phyloP scores from a whole-genome alignment of 1,140 invertebrate genomes.

The Luehdorfia chinensis region DNA sequence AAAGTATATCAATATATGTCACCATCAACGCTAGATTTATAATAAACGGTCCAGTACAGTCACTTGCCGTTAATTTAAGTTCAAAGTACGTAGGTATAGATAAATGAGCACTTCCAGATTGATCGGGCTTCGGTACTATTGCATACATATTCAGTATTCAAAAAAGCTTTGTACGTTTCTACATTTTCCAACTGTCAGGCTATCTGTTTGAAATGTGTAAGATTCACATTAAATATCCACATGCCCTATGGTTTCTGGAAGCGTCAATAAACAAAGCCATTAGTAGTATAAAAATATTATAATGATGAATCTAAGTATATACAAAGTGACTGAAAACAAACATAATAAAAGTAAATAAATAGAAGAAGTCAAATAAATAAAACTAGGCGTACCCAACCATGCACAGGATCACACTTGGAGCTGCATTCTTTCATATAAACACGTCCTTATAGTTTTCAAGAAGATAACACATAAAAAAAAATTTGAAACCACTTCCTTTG shows the following conservation, averaged over 20 bases:
- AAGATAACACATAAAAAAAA: slow-evolving; percentile 8
- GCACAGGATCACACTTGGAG: background rate
- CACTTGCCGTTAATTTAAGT: slow-evolving; percentile 21
- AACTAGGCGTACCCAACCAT: slow-evolving; percentile 6
- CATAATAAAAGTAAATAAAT: slow-evolving; percentile 7
- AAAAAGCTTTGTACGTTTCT: too few relatives aligned
- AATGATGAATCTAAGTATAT: slow-evolving; percentile 15
- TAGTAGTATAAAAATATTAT: slow-evolving; percentile 18
- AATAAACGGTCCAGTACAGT: slow-evolving; percentile 15
- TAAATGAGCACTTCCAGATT: background rate
- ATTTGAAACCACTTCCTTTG: slow-evolving; percentile 22
- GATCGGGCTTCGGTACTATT: too few relatives aligned
- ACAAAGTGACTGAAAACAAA: slow-evolving; percentile 12
- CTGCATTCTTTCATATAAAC: slow-evolving; percentile 7
- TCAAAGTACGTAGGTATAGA: background rate
- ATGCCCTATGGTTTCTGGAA: background rate
- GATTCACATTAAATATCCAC: background rate
- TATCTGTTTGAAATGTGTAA: background rate
- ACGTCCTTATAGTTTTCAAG: too few relatives aligned
- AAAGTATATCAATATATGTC: too few relatives aligned
- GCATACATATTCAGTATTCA: too few relatives aligned
- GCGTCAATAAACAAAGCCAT: slow-evolving; percentile 5
- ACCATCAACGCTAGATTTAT: slow-evolving; percentile 12
- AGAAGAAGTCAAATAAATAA: slow-evolving; percentile 12
- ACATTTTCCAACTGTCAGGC: background rate